Percentiles rank a stretch among this genome's conserved stretches.
Conservation (phyloP, 2,888 invertebrate genomes). For the Psylliodes chrysocephalus region DNA sequence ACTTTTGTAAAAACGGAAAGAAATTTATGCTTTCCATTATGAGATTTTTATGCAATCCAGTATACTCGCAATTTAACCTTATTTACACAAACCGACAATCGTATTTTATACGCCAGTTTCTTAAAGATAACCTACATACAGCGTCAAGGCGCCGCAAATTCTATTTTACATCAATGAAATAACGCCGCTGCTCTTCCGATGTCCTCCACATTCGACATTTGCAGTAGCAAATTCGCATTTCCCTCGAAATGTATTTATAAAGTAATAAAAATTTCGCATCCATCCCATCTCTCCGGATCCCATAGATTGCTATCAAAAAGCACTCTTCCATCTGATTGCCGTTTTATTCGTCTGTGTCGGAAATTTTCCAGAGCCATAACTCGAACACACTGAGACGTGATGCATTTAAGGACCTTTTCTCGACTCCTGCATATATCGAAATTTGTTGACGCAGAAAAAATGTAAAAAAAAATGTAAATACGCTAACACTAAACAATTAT, state of each 20-base stretch:
- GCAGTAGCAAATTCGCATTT: conserved; percentile 11
- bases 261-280: conserved; percentile 21
- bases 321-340: conserved; percentile 22
- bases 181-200: background rate
- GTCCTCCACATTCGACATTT: background rate
- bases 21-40: too few relatives aligned
- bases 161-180: background rate
- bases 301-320: conserved; percentile 21
- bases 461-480: background rate
- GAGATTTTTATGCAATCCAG: too few relatives aligned
- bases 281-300: conserved; percentile 8
- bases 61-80: too few relatives aligned
- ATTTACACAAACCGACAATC: too few relatives aligned
- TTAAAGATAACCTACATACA: too few relatives aligned
- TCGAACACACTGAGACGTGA: conserved; percentile 6
- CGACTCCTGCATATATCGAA: background rate
- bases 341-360: conserved; percentile 17
- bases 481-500: conserved; percentile 4
- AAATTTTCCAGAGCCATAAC: conserved; percentile 8
- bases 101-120: too few relatives aligned
- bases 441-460: background rate
- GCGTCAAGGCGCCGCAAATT: background rate
- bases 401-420: conserved; percentile 12
- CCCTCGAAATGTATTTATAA: conserved; percentile 18
- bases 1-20: too few relatives aligned